Evolutionary conservation across 2,888 invertebrate species (phyloP), one percentile per base, ranked within the genome.

Genomic region (Diachrysia chrysitis): DNA sequence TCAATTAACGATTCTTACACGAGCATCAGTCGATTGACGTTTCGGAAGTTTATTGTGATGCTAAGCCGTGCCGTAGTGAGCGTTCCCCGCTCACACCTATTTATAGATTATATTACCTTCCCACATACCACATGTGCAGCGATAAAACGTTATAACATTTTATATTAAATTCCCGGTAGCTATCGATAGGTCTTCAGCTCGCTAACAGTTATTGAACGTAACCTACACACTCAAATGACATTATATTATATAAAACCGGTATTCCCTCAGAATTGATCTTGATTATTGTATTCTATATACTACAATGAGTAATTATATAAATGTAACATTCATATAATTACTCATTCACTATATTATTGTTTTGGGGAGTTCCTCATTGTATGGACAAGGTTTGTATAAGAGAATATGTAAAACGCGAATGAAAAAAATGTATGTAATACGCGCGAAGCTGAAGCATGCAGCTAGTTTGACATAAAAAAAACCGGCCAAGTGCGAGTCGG

Each of bases 1-100:
- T 69, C 76, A 78, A 68, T 76, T 71, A 81, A 73, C 73, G 67
- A 71, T 66, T 73, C 58, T 64, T 59, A 63, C 66, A 56, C 60
- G 59, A 70, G 53, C 68, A 68, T 66, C 64, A 61, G 58, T 58
- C 63, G 63, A 54, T 57, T 61, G 64, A 25, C 58, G 58, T 67
- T 58, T 58, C 60, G 67, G 63, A 63, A 63, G 64, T 63, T 51
- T 67, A 71, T 78, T 76, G 77, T 78, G 65, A 79, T 67, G 71
- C 66, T 73, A 71, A 80, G 66, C 69, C 55, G 58, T 56, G 66
- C 68, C 58, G 58, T 66, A 48, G 60, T 76, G 12, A 1, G 17
- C 12, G 16, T 29, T 10, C 56, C 32, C 0, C 25, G 1, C 29
- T 16, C 60, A 5, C 25, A 60, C n/a, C 21, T 17, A 35, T 54